Evolutionary conservation across 2,888 invertebrate genomes (phyloP).

Genomic region (Acrobasis suavella): DNA sequence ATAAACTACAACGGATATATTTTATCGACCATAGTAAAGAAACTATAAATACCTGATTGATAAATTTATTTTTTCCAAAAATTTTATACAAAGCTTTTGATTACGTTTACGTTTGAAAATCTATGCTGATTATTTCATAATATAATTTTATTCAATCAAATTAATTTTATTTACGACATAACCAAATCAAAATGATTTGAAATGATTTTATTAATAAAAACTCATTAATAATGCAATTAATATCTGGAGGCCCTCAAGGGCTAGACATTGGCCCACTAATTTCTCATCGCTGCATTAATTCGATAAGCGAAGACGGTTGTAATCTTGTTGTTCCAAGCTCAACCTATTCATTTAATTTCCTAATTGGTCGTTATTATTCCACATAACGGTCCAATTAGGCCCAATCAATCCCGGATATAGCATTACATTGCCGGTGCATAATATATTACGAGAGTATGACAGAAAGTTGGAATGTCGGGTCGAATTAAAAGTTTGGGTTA

Average conservation of each 20-base stretch:
- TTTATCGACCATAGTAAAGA: conserved; percentile 60
- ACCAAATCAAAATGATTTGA: background rate
- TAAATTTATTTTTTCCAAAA: conserved; percentile 10
- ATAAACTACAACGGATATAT: conserved; percentile 56
- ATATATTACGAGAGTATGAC: conserved; percentile 59
- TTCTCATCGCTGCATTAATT: conserved; percentile 38
- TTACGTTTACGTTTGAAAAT: conserved; percentile 1
- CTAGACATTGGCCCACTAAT: conserved; percentile 37
- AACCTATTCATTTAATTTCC: conserved; percentile 65
- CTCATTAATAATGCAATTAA: conserved; percentile 16
- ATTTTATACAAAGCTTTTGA: conserved; percentile 23
- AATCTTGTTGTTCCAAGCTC: conserved; percentile 54
- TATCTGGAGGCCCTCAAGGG: conserved; percentile 43
- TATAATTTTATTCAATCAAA: conserved; percentile 1
- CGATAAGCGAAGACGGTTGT: conserved; percentile 50
- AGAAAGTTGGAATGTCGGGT: conserved; percentile 54
- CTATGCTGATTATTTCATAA: background rate
- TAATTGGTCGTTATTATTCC: conserved; percentile 75
- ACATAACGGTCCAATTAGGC: conserved; percentile 73
- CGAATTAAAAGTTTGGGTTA: conserved; percentile 47
- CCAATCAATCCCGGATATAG: conserved; percentile 72
- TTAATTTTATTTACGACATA: background rate
- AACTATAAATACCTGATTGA: conserved; percentile 25
- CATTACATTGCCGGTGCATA: conserved; percentile 61
- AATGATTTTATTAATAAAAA: conserved; percentile 16